Evolutionary conservation across 2,797 vertebrate species (phyloP).

Genomic region (Babyrousa celebensis): DNA sequence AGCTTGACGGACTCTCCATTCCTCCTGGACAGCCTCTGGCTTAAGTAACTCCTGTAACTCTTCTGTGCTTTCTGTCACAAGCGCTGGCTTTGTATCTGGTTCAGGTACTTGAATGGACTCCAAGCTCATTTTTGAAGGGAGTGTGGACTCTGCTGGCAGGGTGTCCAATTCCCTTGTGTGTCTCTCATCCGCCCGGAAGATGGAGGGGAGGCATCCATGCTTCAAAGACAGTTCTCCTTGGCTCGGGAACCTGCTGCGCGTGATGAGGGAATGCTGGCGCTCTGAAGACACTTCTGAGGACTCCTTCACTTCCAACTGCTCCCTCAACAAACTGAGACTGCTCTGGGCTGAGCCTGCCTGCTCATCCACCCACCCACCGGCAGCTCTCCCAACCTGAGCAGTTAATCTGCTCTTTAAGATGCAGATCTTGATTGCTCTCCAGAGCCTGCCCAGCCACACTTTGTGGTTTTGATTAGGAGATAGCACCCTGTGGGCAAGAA

Average conservation of each 20-base stretch:
- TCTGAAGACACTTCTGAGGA: not conserved
- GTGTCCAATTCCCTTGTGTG: not conserved
- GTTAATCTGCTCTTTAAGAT: constrained; percentile 56
- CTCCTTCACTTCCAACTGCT: not conserved
- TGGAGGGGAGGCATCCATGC: not conserved
- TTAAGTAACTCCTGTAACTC: not conserved
- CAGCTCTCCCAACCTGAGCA: not conserved
- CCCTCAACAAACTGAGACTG: rapidly evolving
- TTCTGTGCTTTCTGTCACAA: not conserved
- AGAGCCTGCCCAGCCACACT: constrained; percentile 53
- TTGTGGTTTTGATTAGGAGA: constrained; percentile 75
- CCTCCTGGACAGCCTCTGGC: not conserved
- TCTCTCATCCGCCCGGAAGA: not conserved
- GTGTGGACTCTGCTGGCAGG: not conserved
- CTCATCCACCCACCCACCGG: not conserved
- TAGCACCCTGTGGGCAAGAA: not conserved
- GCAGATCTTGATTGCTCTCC: constrained; percentile 71
- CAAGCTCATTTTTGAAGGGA: not conserved
- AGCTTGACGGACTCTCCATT: not conserved
- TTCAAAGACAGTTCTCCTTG: not conserved
- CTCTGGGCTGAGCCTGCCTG: not conserved
- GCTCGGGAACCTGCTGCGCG: not conserved
- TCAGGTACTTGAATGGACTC: not conserved
- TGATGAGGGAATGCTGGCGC: not conserved
- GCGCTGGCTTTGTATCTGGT: not conserved